phyloP scores from a whole-genome alignment of 2,113 vertebrate genomes.

The Plecturocebus donacophilus region DNA sequence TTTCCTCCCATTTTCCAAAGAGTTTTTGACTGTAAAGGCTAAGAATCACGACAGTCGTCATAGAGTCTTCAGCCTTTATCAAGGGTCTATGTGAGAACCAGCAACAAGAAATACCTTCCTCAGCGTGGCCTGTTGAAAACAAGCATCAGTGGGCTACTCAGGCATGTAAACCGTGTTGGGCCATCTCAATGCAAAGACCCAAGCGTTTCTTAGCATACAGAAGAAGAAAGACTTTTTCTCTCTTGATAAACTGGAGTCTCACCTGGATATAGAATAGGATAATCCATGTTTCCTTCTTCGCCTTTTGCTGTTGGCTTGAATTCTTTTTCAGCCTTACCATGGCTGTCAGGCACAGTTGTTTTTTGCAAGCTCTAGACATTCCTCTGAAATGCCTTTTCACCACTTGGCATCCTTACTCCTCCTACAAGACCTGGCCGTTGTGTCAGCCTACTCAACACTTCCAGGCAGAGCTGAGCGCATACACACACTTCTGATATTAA shows the following conservation, averaged over 20 bases:
- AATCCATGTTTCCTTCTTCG: neutral
- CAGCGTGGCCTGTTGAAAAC: neutral
- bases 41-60: neutral
- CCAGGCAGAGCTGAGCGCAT: neutral
- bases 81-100: neutral
- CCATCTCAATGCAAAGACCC: no score
- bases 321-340: neutral
- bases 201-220: neutral
- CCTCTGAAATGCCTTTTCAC: neutral
- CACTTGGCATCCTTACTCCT: neutral
- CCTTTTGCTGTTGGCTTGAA: neutral
- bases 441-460: neutral
- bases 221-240: neutral
- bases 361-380: neutral
- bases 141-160: neutral
- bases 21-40: neutral
- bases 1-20: neutral
- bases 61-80: neutral
- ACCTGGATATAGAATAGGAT: neutral
- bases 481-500: neutral
- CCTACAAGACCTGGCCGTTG: neutral
- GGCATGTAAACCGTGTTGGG: neutral
- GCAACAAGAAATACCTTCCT: neutral
- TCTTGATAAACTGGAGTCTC: neutral
- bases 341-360: neutral